Evolutionary conservation across 2,797 vertebrate genomes (phyloP).

Genomic region (Sphaeramia orbicularis): DNA sequence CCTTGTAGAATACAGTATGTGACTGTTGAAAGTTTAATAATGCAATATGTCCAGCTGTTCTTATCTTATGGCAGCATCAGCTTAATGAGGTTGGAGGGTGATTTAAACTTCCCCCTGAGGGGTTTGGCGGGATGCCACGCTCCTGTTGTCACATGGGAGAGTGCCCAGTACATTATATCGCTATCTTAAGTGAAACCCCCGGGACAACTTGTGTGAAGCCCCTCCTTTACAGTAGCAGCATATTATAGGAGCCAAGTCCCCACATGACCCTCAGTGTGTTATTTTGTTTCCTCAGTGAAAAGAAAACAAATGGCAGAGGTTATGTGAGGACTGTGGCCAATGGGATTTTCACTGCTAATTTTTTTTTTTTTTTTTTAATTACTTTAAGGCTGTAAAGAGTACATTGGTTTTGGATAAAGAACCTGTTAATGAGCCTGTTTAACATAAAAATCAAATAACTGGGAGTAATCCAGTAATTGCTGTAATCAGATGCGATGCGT

Average conservation of each 20-base stretch:
- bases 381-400: too few relatives aligned
- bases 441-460: too few relatives aligned
- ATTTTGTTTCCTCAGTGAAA: conserved; percentile 12
- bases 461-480: too few relatives aligned
- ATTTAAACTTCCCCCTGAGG: conserved; percentile 9
- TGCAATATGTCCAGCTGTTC: conserved; percentile 9
- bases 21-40: conserved; percentile 18
- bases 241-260: neutral
- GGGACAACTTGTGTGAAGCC: neutral
- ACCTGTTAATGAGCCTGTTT: too few relatives aligned
- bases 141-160: conserved; percentile 29
- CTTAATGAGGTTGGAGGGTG: conserved; percentile 25
- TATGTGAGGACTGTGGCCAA: neutral
- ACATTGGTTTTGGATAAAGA: too few relatives aligned
- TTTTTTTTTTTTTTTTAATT: neutral
- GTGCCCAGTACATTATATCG: conserved; percentile 26
- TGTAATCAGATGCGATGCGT: too few relatives aligned
- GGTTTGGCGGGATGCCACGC: conserved; percentile 8
- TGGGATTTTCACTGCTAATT: neutral
- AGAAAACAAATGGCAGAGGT: neutral
- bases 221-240: neutral
- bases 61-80: conserved; percentile 8
- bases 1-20: neutral
- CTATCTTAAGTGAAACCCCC: conserved; percentile 9
- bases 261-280: conserved; percentile 6